A percentile compares a stretch with the other conserved stretches of the same genome.
Evolutionary conservation across 2,888 invertebrate genomes (phyloP).

Genomic region (Cabera pusaria): DNA sequence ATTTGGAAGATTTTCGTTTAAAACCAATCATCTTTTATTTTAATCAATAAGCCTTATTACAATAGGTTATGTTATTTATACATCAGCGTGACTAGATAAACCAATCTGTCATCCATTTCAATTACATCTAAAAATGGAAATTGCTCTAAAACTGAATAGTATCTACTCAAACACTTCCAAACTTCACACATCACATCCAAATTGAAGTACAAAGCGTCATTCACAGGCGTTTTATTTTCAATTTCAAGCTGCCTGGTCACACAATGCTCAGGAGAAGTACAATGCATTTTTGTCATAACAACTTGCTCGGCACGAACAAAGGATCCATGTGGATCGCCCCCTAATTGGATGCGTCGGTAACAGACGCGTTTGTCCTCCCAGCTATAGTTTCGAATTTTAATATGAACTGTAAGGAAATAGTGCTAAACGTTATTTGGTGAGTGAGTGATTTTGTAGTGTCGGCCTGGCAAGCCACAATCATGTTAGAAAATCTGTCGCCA

Average conservation of each 20-base stretch:
- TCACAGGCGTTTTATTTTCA: slow-evolving; percentile 31
- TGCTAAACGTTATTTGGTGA: neutral
- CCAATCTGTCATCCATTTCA: no score
- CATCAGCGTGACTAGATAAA: no score
- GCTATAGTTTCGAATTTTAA: slow-evolving; percentile 4
- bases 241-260: slow-evolving; percentile 30
- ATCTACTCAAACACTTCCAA: neutral
- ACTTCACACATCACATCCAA: slow-evolving; percentile 11
- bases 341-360: slow-evolving; percentile 42
- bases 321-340: slow-evolving; percentile 37
- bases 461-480: no score
- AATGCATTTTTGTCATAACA: slow-evolving; percentile 40
- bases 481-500: no score
- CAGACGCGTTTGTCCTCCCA: slow-evolving; percentile 13
- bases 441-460: no score
- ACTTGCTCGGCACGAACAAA: slow-evolving; percentile 37
- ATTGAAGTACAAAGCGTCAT: slow-evolving; percentile 24
- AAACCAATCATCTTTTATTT: no score
- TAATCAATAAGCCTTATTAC: no score
- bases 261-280: slow-evolving; percentile 27
- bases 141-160: no score
- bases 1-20: no score
- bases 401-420: slow-evolving; percentile 9
- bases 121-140: no score
- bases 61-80: no score